These are phyloP conservation scores for Cephalopterus ornatus DNA, from an alignment of 2,113 vertebrate species.

Conservation along the genomic window DNA sequence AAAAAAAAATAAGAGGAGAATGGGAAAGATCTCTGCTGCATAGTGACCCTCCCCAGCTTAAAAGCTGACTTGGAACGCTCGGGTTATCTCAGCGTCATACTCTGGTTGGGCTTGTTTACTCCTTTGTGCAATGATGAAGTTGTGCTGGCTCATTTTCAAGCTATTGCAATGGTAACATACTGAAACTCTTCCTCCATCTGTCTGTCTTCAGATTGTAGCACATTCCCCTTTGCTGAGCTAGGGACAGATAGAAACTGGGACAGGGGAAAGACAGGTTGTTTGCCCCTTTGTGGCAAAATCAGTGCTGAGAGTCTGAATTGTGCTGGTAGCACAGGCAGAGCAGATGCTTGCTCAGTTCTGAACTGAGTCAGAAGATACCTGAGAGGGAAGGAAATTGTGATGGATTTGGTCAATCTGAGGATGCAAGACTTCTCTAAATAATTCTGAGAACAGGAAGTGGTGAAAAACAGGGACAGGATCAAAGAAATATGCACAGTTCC, in stretches of 20 bases:
- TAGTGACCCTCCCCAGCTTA: neutral
- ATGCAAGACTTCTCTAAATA: neutral
- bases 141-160: neutral
- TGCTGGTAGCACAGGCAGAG: neutral
- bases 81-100: neutral
- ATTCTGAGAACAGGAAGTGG: neutral
- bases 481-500: neutral
- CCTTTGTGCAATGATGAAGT: neutral
- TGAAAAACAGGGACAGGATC: neutral
- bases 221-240: neutral
- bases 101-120: neutral
- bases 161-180: slow-evolving; percentile 9
- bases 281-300: neutral
- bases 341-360: neutral
- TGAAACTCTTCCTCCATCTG: neutral
- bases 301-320: fast-evolving
- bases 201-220: neutral
- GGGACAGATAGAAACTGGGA: neutral
- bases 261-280: neutral
- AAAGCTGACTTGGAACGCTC: neutral
- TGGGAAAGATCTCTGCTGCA: neutral
- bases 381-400: neutral
- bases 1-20: neutral
- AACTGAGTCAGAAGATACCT: neutral
- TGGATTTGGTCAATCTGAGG: neutral